These are phyloP conservation scores for Drosophila azteca DNA, from an alignment of 1,140 invertebrate genomes.

Conservation along the genomic window DNA sequence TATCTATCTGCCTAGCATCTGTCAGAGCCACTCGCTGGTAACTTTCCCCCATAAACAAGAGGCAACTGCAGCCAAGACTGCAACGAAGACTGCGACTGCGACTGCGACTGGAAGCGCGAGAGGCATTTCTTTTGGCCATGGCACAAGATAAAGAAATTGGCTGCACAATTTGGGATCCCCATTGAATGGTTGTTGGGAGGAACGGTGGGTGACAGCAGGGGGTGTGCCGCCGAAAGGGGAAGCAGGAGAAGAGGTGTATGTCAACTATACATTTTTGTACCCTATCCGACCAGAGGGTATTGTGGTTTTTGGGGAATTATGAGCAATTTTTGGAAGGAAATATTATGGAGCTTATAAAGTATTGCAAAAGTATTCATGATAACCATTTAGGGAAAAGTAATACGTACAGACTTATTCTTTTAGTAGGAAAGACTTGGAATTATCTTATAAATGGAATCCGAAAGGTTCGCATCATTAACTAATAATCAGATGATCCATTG, in stretches of 20 bases:
- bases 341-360: no score
- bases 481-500: no score
- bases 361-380: no score
- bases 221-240: not conserved
- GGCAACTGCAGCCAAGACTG: constrained; percentile 20
- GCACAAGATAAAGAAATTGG: constrained; percentile 59
- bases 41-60: constrained; percentile 78
- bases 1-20: constrained; percentile 71
- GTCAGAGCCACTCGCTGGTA: constrained; percentile 69
- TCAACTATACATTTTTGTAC: constrained; percentile 64
- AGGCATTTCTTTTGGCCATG: constrained; percentile 23
- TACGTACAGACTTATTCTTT: no score
- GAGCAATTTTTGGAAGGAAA: no score
- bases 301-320: no score
- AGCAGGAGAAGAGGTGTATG: constrained; percentile 44
- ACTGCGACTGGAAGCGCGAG: constrained; percentile 11
- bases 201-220: not conserved
- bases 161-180: constrained; percentile 55
- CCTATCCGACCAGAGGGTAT: no score
- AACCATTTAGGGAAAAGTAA: no score
- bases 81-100: constrained; percentile 28
- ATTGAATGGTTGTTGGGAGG: not conserved
- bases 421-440: not conserved
- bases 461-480: no score
- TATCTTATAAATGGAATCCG: no score